Evolutionary conservation across 1,140 invertebrate species (phyloP).

Genomic region (Pararge aegeria): DNA sequence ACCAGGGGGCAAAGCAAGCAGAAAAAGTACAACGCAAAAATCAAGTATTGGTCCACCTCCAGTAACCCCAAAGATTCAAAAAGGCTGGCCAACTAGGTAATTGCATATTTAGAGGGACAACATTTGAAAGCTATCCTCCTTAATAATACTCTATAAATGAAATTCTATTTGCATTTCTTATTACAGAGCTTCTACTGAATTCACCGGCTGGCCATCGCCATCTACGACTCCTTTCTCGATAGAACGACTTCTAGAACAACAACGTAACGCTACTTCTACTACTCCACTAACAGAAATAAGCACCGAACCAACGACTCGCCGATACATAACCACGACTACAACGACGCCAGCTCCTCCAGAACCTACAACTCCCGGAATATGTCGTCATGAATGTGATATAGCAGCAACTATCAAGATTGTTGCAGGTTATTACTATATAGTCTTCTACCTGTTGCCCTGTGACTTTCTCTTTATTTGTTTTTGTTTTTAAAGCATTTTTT

Average conservation of each 20-base stretch:
- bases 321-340: constrained; percentile 87
- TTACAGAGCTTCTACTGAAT: constrained; percentile 89
- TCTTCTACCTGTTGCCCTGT: too few species aligned
- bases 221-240: constrained; percentile 92
- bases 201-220: constrained; percentile 92
- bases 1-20: constrained; percentile 84
- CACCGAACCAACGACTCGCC: constrained; percentile 80
- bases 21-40: constrained; percentile 82
- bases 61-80: constrained; percentile 85
- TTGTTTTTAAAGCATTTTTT: neutral
- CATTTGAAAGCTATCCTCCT: too few species aligned
- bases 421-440: constrained; percentile 74
- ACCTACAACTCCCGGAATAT: constrained; percentile 90
- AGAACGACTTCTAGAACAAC: constrained; percentile 88
- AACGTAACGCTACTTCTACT: constrained; percentile 82
- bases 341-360: constrained; percentile 86
- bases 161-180: neutral
- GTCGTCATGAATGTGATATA: constrained; percentile 88
- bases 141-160: neutral
- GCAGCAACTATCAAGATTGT: constrained; percentile 91
- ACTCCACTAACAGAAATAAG: constrained; percentile 66
- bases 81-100: constrained; percentile 90
- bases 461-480: too few species aligned
- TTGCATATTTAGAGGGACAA: neutral
- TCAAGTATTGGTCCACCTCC: constrained; percentile 59